Conservation (phyloP, 1,140 invertebrate species). For the Conus ventricosus region DNA sequence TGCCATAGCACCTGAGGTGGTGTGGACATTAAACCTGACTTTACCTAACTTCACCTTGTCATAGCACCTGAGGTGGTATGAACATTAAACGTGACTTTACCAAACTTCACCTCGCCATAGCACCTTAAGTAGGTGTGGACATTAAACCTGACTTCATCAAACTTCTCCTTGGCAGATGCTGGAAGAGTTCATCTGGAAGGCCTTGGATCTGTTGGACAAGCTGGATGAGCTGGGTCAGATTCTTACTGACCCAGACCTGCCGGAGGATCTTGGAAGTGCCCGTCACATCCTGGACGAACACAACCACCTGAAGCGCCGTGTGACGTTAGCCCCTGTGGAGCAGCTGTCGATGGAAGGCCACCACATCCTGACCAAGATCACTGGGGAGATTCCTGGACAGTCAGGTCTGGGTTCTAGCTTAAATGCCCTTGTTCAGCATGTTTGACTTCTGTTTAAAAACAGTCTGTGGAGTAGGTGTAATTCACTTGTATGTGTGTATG, state of each 20-base stretch:
- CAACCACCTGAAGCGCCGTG: conserved; percentile 94
- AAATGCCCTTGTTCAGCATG: neutral
- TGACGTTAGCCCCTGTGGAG: conserved; percentile 93
- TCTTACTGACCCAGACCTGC: conserved; percentile 81
- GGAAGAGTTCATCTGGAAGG: conserved; percentile 97
- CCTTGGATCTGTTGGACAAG: conserved; percentile 91
- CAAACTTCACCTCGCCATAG: no score
- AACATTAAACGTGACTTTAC: no score
- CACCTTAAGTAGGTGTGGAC: no score
- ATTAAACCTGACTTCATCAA: no score
- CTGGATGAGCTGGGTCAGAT: conserved; percentile 89
- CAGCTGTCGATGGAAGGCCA: conserved; percentile 86
- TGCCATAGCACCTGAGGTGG: no score
- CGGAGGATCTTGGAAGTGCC: conserved; percentile 90
- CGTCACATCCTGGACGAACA: conserved; percentile 94
- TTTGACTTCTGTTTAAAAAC: neutral
- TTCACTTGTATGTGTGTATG: no score
- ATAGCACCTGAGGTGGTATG: no score
- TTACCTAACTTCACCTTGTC: no score
- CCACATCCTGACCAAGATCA: conserved; percentile 65
- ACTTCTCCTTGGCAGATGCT: conserved; percentile 79
- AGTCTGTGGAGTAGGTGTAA: no score
- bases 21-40: no score
- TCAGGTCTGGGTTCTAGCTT: conserved; percentile 25
- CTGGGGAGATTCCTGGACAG: conserved; percentile 61